A percentile compares a stretch with the other conserved stretches of the same genome.
These are phyloP conservation scores for Nesogale talazaci DNA, from an alignment of 2,113 vertebrate genomes.

Conservation along the genomic window DNA sequence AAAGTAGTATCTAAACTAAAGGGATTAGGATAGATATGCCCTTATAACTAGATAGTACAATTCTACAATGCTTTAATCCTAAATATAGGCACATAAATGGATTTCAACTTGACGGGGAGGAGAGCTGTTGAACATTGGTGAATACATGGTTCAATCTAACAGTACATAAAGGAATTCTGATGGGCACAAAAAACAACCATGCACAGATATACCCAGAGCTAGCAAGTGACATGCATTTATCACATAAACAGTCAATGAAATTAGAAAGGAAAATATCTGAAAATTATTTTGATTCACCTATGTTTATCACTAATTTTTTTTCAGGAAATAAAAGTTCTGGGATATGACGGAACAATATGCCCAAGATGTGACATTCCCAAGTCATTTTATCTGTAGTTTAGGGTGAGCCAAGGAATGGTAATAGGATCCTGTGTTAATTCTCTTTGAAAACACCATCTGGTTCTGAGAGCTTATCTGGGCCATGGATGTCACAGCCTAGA, in stretches of 20 bases:
- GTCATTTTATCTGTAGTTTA: constrained; percentile 44
- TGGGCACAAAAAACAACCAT: neutral
- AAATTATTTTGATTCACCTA: neutral
- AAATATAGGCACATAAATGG: neutral
- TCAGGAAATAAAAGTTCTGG: neutral
- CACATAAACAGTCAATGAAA: neutral
- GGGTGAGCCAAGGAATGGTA: constrained; percentile 71
- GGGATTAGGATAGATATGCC: neutral
- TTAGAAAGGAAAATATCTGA: neutral
- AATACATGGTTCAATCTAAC: neutral
- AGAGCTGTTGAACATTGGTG: neutral
- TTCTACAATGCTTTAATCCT: neutral
- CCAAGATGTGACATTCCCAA: constrained; percentile 31
- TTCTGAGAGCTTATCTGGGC: constrained; percentile 81
- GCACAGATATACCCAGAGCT: neutral
- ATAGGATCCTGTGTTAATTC: constrained; percentile 82
- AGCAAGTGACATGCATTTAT: neutral
- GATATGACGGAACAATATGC: neutral
- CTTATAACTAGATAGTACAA: neutral
- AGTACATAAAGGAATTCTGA: neutral
- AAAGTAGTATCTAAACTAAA: constrained; percentile 17
- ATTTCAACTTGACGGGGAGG: neutral
- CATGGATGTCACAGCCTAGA: constrained; percentile 82
- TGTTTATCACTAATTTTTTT: neutral
- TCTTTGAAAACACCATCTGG: constrained; percentile 87